phyloP scores from a whole-genome alignment of 2,113 vertebrate species.

The Trochalopteron elliotii region DNA sequence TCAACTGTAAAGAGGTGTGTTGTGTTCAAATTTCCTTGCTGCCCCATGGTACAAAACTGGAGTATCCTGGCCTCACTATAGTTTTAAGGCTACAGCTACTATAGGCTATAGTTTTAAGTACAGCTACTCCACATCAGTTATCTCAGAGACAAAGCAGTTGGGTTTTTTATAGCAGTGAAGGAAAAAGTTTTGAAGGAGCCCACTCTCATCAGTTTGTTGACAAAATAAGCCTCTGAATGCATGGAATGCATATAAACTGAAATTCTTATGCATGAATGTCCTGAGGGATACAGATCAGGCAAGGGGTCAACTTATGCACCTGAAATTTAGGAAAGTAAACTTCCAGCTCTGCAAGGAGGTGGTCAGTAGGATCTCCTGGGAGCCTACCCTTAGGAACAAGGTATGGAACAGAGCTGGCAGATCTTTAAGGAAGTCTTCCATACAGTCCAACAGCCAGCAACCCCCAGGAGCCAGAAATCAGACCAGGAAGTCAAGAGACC shows the following conservation, averaged over 20 bases:
- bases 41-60: background rate
- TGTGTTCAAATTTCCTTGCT: background rate
- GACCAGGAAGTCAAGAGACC: background rate
- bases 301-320: background rate
- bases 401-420: background rate
- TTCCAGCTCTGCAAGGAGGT: background rate
- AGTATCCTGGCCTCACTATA: background rate
- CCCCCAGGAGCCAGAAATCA: background rate
- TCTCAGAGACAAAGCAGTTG: background rate
- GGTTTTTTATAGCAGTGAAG: background rate
- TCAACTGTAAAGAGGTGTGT: background rate
- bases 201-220: background rate
- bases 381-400: background rate
- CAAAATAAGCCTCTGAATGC: background rate
- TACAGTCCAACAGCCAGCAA: background rate
- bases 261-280: background rate
- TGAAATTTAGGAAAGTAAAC: background rate
- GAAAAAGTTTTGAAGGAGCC: background rate
- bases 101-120: too few relatives aligned
- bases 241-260: background rate
- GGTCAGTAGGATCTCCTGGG: background rate
- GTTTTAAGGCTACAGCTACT: background rate
- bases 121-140: background rate
- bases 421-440: background rate
- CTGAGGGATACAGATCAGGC: background rate